Base-by-base conservation (phyloP, 1,140 invertebrate species). In the Drosophila insularis region DNA sequence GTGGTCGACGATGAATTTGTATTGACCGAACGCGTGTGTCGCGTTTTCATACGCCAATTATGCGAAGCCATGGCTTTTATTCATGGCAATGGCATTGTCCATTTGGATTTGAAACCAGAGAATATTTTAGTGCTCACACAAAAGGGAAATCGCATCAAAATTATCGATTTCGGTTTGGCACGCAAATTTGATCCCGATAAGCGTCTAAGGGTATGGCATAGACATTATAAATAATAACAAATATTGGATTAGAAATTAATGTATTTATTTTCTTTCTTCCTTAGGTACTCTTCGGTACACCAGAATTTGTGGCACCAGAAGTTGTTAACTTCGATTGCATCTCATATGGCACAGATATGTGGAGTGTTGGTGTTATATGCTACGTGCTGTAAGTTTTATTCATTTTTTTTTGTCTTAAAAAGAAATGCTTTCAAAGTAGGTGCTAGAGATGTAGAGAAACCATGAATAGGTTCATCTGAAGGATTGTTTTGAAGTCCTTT, bases 1-100 rank as follows among this genome's bases (percentile, higher is more conserved):
- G 98, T 99, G 4, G 99, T 99, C 70, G 98, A 98, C 82, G 98
- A 99, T 90, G 98, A 99, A 91, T 99, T 99, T 89, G 94, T 99
- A 10, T 93, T 99, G 67, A 99, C 98, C 0, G 99, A 99, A 91
- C 95, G 97, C 66, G 97, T 97, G 2, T 99, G 98, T 91, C 96
- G 97, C 0, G 96, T 99, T 62, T 99, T 99, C 90, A 97, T 99
- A 94, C 93, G 98, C 31, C 98, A 99, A 93, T 99, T 99, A 77
- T 99, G 98, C 91, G 98, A 99, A 91, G 98, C 98, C 13, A 96
- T 99, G 64, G 96, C 97, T 77, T 99, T 98, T 89, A 98, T 99
- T 90, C 99, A 99, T 90, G 94, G 95, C 17, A 96, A 98, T 90
- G 97, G 97, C 84, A 98, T 99, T 72, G 92, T 99, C 27, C 98